Conservation (phyloP, 2,888 invertebrate species). For the Graphium colonna region DNA sequence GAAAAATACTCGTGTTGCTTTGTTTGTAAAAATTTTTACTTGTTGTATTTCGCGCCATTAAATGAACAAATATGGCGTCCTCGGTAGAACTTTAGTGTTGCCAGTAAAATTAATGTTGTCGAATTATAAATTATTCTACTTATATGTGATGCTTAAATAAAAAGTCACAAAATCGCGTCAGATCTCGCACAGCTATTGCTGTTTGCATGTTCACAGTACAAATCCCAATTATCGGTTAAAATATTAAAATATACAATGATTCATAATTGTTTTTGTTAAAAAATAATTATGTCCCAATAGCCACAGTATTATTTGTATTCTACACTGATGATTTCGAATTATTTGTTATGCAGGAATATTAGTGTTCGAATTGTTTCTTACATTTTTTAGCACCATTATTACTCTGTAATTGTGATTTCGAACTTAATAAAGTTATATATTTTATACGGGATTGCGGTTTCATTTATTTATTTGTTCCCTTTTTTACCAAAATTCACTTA, state of each 20-base stretch:
- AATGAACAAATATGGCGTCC: no score
- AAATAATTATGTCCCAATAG: not conserved
- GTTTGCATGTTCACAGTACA: slow-evolving; percentile 19
- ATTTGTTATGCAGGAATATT: not conserved
- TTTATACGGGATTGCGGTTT: slow-evolving; percentile 14
- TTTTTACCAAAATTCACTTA: no score
- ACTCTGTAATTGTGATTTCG: slow-evolving; percentile 13
- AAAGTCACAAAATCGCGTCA: not conserved
- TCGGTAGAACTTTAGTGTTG: no score
- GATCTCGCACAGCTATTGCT: not conserved
- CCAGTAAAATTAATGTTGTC: no score
- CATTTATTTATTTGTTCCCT: no score
- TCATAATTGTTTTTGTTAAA: not conserved
- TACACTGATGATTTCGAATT: not conserved
- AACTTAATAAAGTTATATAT: slow-evolving; percentile 19
- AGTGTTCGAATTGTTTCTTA: not conserved
- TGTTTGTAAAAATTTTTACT: no score
- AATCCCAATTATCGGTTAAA: slow-evolving; percentile 15
- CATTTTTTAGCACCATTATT: not conserved
- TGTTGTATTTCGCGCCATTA: no score
- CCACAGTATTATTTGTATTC: slow-evolving; percentile 17
- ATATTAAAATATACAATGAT: not conserved
- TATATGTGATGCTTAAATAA: not conserved
- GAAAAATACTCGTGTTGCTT: no score
- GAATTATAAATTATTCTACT: no score